These are phyloP conservation scores for Plectropomus leopardus DNA, from an alignment of 2,113 vertebrate species.

Conservation along the genomic window DNA sequence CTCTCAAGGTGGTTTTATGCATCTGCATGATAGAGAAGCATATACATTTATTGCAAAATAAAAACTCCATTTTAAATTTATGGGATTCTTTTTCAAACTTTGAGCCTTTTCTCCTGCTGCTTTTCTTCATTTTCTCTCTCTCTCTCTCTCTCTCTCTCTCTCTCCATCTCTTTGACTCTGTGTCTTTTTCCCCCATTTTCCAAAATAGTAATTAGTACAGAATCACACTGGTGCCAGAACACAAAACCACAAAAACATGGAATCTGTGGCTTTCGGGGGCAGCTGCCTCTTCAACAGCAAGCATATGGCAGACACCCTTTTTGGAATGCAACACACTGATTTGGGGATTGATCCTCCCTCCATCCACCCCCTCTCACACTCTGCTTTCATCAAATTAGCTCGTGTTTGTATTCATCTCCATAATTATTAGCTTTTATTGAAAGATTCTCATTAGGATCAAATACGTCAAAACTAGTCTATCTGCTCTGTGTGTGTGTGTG, in stretches of 20 bases:
- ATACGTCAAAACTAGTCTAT: not conserved
- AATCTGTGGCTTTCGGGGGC: constrained; percentile 56
- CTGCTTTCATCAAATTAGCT: constrained; percentile 44
- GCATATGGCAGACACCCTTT: constrained; percentile 66
- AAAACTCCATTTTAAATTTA: not conserved
- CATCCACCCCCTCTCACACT: not conserved
- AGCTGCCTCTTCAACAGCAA: constrained; percentile 60
- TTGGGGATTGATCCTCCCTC: constrained; percentile 41
- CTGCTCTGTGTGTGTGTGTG: constrained; percentile 7
- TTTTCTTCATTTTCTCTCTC: not conserved
- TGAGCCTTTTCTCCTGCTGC: not conserved
- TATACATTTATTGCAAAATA: not conserved
- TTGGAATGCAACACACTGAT: constrained; percentile 53
- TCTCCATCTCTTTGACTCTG: not conserved
- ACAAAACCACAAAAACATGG: constrained; percentile 60
- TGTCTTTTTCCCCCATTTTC: constrained; percentile 37
- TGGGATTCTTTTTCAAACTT: constrained; percentile 7
- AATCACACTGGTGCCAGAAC: constrained; percentile 53
- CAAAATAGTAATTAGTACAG: constrained; percentile 68
- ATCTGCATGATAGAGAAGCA: not conserved
- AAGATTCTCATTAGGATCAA: not conserved
- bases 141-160: not conserved
- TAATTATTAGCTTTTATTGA: constrained; percentile 15
- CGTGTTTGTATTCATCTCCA: constrained; percentile 37
- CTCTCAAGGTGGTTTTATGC: not conserved